These are phyloP conservation scores for Xestia rhomboidea DNA, from an alignment of 2,888 invertebrate species.

Conservation along the genomic window DNA sequence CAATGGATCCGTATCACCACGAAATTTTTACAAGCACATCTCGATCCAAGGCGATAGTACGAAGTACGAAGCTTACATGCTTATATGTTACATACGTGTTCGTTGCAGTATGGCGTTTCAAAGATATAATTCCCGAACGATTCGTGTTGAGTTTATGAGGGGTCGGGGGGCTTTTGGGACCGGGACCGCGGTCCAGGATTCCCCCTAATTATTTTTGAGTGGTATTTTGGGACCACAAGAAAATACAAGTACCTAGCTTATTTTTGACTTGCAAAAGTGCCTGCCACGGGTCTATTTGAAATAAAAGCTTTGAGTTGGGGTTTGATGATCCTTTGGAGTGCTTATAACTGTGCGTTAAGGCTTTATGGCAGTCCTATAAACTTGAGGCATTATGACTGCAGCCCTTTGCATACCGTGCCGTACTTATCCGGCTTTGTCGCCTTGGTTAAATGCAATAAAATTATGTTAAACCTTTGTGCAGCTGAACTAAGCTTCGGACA, in stretches of 20 bases:
- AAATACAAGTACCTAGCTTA: no score
- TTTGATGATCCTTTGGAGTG: background rate
- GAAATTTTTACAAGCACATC: background rate
- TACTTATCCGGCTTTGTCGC: constrained; percentile 75
- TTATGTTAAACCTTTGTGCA: constrained; percentile 70
- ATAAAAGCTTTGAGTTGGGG: no score
- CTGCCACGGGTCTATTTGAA: no score
- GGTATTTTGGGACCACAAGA: no score
- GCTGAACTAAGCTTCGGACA: constrained; percentile 62
- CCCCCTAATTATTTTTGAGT: no score
- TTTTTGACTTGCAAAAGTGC: no score
- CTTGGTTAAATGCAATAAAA: constrained; percentile 72
- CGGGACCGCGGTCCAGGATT: no score
- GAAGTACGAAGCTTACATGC: no score
- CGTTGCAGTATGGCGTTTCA: background rate
- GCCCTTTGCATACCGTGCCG: constrained; percentile 64
- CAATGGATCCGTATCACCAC: background rate
- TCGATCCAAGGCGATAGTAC: background rate
- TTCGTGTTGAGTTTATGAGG: no score
- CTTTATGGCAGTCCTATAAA: background rate
- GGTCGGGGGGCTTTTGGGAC: no score
- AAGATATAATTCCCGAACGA: background rate
- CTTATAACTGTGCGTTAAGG: background rate
- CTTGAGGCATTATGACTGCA: constrained; percentile 43
- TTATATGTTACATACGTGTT: background rate